Conservation (phyloP, 1,140 invertebrate species). For the Euura saliciscinereae region DNA sequence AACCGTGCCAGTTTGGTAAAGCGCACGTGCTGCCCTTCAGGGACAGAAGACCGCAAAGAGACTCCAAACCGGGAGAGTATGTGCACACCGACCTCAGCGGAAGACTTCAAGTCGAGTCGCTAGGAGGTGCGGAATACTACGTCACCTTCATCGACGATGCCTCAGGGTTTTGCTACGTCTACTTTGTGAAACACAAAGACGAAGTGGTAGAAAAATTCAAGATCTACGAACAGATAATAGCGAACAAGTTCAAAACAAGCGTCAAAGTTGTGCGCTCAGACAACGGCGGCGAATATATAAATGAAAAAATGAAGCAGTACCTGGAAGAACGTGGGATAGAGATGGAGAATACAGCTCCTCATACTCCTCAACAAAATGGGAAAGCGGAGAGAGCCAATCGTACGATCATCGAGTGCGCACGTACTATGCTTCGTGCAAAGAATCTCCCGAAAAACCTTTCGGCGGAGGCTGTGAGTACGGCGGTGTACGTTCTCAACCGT, state of each 20-base stretch:
- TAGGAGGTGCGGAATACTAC: neutral
- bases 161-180: neutral
- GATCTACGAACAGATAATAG: neutral
- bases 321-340: slow-evolving; percentile 17
- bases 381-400: slow-evolving; percentile 47
- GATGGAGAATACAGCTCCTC: slow-evolving; percentile 31
- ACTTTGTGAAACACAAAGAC: neutral
- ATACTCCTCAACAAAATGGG: slow-evolving; percentile 50
- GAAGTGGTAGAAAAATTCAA: neutral
- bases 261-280: neutral
- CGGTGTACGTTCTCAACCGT: slow-evolving; percentile 40
- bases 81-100: neutral
- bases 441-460: neutral
- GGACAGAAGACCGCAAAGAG: neutral
- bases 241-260: neutral
- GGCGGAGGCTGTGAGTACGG: slow-evolving; percentile 27
- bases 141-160: neutral
- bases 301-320: slow-evolving; percentile 15
- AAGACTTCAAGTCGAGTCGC: neutral
- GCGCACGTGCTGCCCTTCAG: neutral
- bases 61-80: neutral
- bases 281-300: slow-evolving; percentile 1
- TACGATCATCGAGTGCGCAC: slow-evolving; percentile 46
- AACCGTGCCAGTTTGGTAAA: neutral
- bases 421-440: slow-evolving; percentile 41